Conservation (phyloP, 2,797 vertebrate genomes). For the Hyperoplus lanceolatus region DNA sequence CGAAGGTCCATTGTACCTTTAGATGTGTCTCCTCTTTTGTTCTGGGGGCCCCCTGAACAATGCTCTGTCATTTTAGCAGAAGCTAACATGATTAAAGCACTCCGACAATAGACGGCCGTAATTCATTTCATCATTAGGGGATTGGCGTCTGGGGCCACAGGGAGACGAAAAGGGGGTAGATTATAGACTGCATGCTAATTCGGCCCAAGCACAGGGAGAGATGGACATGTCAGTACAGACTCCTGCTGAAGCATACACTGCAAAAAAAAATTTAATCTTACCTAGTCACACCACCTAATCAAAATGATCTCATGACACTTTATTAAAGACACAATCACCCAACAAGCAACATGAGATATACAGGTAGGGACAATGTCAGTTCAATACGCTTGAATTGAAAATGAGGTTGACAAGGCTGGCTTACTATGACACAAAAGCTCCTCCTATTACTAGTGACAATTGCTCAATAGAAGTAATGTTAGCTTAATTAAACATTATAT, state of each 20-base stretch:
- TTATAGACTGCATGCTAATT: slow-evolving; percentile 76
- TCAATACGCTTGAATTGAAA: too few species aligned
- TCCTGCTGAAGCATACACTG: not conserved
- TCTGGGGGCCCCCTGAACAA: slow-evolving; percentile 80
- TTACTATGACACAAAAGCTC: too few species aligned
- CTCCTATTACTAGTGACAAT: too few species aligned
- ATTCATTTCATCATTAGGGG: slow-evolving; percentile 84
- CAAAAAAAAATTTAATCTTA: not conserved
- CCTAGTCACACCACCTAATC: too few species aligned
- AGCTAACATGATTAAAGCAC: slow-evolving; percentile 87
- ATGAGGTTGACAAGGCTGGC: too few species aligned
- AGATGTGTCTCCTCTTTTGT: slow-evolving; percentile 86
- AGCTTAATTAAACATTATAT: too few species aligned
- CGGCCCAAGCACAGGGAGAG: slow-evolving; percentile 31
- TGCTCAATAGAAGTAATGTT: too few species aligned
- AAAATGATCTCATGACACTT: too few species aligned
- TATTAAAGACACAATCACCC: too few species aligned
- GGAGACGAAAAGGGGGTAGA: slow-evolving; percentile 54
- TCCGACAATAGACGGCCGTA: slow-evolving; percentile 82
- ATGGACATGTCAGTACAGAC: slow-evolving; percentile 55
- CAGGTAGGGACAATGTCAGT: too few species aligned
- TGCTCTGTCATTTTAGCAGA: slow-evolving; percentile 83
- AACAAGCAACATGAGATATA: too few species aligned
- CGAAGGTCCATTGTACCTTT: slow-evolving; percentile 83
- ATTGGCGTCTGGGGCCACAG: slow-evolving; percentile 58